These are phyloP conservation scores for Notothenia rossii DNA, from an alignment of 2,113 vertebrate species.

Conservation along the genomic window DNA sequence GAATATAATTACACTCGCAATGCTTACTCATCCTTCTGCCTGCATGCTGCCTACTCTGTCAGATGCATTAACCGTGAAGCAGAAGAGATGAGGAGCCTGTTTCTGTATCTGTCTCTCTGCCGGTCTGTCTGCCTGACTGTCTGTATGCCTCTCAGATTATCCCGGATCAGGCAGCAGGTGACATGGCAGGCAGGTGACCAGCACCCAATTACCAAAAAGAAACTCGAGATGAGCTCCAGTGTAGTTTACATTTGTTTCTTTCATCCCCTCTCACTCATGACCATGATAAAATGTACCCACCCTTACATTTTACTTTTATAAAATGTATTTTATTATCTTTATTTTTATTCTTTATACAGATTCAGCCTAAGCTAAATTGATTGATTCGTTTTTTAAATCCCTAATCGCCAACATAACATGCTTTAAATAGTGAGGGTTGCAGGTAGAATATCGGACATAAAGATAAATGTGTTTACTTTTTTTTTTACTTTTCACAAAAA, in stretches of 20 bases:
- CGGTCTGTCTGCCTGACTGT: slow-evolving; percentile 61
- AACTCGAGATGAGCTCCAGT: slow-evolving; percentile 52
- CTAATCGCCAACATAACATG: background rate
- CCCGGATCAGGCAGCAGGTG: slow-evolving; percentile 74
- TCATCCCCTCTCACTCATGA: background rate
- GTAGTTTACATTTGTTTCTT: slow-evolving; percentile 28
- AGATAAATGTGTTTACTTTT: background rate
- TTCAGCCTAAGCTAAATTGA: background rate
- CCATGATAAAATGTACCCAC: background rate
- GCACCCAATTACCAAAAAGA: slow-evolving; percentile 66
- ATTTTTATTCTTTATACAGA: background rate
- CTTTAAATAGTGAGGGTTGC: background rate
- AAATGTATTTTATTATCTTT: too few relatives aligned
- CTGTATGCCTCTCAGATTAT: slow-evolving; percentile 72
- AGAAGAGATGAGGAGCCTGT: slow-evolving; percentile 74
- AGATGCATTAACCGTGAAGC: slow-evolving; percentile 76
- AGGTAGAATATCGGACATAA: background rate
- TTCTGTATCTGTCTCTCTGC: slow-evolving; percentile 70
- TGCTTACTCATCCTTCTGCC: slow-evolving; percentile 78
- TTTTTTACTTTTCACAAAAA: background rate
- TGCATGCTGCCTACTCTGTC: slow-evolving; percentile 78
- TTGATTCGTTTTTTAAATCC: background rate
- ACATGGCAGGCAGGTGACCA: slow-evolving; percentile 74
- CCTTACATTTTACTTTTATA: background rate
- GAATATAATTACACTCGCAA: slow-evolving; percentile 77